Percentiles rank a stretch among this genome's conserved stretches.
Evolutionary conservation across 2,113 vertebrate species (phyloP).

Genomic region (Mormyrus lacerda): DNA sequence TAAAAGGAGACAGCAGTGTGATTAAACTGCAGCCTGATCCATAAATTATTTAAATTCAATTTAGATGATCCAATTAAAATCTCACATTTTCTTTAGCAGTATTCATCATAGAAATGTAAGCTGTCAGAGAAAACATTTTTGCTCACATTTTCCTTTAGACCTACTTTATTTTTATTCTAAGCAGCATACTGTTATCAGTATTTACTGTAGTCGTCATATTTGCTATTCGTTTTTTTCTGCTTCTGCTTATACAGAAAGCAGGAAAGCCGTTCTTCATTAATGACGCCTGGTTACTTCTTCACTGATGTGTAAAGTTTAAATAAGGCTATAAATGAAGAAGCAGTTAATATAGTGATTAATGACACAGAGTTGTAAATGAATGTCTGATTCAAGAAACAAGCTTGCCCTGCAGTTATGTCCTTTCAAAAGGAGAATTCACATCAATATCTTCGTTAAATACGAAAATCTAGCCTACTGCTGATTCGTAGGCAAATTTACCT

Average conservation of each 20-base stretch:
- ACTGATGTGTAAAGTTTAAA: neutral
- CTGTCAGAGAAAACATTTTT: neutral
- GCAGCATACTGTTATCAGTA: neutral
- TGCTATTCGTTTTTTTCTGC: neutral
- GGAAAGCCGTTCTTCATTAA: neutral
- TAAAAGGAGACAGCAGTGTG: neutral
- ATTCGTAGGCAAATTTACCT: neutral
- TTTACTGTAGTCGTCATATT: neutral
- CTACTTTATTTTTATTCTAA: neutral
- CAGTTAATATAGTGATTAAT: neutral
- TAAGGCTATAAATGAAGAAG: neutral
- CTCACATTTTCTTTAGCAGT: neutral
- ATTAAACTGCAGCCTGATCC: neutral
- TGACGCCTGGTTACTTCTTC: neutral
- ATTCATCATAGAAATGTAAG: neutral
- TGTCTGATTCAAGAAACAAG: neutral
- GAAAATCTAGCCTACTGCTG: neutral
- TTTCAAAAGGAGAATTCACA: neutral
- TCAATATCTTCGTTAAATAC: neutral
- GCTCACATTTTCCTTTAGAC: neutral
- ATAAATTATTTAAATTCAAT: neutral
- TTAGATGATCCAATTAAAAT: neutral
- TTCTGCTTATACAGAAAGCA: neutral
- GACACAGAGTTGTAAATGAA: neutral
- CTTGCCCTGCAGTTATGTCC: neutral